Base-by-base conservation (phyloP, 2,888 invertebrate species). In the Rhingia rostrata region DNA sequence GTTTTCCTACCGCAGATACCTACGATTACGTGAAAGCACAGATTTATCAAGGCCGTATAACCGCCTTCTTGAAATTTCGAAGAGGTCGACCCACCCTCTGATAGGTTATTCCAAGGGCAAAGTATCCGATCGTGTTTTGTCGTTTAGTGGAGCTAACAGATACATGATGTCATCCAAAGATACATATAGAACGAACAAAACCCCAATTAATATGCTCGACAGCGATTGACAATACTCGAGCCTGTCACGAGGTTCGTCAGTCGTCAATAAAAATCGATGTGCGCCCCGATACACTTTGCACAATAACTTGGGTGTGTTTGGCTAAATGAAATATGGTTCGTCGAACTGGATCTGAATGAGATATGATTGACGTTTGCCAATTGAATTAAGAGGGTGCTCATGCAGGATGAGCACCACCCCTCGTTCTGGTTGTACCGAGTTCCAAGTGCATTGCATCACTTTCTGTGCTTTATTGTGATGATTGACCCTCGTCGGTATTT, bases 91-190 rank as follows among this genome's bases (percentile, higher is more conserved):
- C 43, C 56, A 7, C 43, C 69, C 7, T 39, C 22, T 41, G 35
- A 43, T 61, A 49, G 10, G 10, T 41, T 54, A 49, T 58, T 75
- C 49, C n/a, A 12, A 49, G 39, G 43, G 41, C 43, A 35, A 35
- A 49, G 35, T 35, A 45, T 30, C 9, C 37, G 51, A 35, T 78
- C 53, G 72, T 66, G 58, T 82, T 82, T 67, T 32, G 72, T 51
- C 54, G 66, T 66, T 77, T 63, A 82, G 72, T 72, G 22, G 66
- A 77, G 35, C 67, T 74, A 67, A 58, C 32, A 37, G 14, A 6
- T 32, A 72, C 61, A 74, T 81, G 81, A 81, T 78, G 83, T 83
- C 83, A 83, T 63, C 78, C 74, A 45, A 45, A 73, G 69, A 74
- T 83, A 22, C 22, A 22, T n/a, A n/a, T n/a, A n/a, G n/a, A 22